Base-by-base conservation (phyloP, 2,113 vertebrate genomes). In the Callopanchax toddi region DNA sequence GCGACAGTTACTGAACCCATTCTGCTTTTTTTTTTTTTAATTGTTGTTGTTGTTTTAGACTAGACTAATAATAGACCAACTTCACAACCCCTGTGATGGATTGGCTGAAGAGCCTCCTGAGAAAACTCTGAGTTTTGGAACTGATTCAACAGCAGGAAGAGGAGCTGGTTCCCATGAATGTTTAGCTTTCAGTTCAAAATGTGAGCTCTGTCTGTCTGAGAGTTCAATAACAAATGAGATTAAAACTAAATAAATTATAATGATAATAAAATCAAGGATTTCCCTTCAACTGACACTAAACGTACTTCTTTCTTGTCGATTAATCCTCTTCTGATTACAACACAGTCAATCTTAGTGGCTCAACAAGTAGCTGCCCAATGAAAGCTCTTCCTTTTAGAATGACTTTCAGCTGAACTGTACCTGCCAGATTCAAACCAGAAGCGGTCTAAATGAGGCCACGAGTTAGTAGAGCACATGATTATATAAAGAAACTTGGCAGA, bases 81-180 rank as follows among this genome's bases (percentile, higher is more conserved):
- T 18, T 64, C 37, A 23, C 43, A 62, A 49, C 15, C 52, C n/a
- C 40, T 43, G 10, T 5, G 12, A 65, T 0, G 13, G 36, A 63
- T 52, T 23, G 0, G 49, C 46, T 49, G 45, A 64, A 42, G 12
- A 22, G 50, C 67, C 67, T 63, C 60, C 45, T 59, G 72, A 74
- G 75, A 74, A 60, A 77, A 81, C 51, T 70, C 58, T 4, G 37
- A 39, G 25, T 45, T 65, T 39, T 76, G 81, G 78, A 70, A 2
- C n/a, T 1, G 42, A 40, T 82, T 70, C 82, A 86, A 40, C 76
- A 68, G 21, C 71, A 6, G 20, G 63, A 71, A 70, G 65, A 78
- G 75, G 59, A 49, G 36, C 54, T 50, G 26, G 70, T 89, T 86
- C 79, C 81, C 79, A 83, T 70, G 73, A 69, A 70, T 40, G 61